These are phyloP conservation scores for Neuroterus valhalla DNA, from an alignment of 1,140 invertebrate genomes.

Conservation along the genomic window DNA sequence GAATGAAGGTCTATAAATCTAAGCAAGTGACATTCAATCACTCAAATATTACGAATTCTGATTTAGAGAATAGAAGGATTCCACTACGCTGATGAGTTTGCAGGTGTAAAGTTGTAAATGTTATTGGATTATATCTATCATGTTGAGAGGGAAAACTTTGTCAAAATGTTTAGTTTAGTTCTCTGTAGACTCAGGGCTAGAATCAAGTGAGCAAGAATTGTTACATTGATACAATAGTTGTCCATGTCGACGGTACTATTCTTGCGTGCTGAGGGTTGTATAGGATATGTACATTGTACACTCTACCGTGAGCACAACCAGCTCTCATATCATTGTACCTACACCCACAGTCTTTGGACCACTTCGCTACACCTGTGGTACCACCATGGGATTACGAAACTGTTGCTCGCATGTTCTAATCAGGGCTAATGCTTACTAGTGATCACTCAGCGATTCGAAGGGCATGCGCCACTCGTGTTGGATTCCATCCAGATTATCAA, in stretches of 20 bases:
- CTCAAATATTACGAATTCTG: too few species aligned
- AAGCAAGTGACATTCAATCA: too few species aligned
- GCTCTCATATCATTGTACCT: constrained; percentile 64
- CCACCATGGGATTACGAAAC: constrained; percentile 59
- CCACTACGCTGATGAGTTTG: too few species aligned
- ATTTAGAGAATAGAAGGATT: too few species aligned
- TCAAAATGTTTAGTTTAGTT: too few species aligned
- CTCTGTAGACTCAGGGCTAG: too few species aligned
- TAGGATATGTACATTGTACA: constrained; percentile 57
- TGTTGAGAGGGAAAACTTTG: too few species aligned
- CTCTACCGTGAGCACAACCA: constrained; percentile 59
- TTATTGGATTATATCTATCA: too few species aligned
- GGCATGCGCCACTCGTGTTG: constrained; percentile 2
- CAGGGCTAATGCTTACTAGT: constrained; percentile 56
- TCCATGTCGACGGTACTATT: constrained; percentile 53
- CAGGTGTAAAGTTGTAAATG: too few species aligned
- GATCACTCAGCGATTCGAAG: constrained; percentile 50
- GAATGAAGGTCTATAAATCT: too few species aligned
- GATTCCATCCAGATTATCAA: constrained; percentile 22
- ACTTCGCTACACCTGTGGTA: constrained; percentile 42
- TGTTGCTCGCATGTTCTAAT: constrained; percentile 62
- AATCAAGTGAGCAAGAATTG: not conserved
- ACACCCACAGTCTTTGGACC: constrained; percentile 49
- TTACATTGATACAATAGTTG: not conserved
- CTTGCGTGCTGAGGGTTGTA: constrained; percentile 66